A percentile compares a stretch with the other conserved stretches of the same genome.
Conservation (phyloP, 1,140 invertebrate species). For the Chrysomallon squamiferum region DNA sequence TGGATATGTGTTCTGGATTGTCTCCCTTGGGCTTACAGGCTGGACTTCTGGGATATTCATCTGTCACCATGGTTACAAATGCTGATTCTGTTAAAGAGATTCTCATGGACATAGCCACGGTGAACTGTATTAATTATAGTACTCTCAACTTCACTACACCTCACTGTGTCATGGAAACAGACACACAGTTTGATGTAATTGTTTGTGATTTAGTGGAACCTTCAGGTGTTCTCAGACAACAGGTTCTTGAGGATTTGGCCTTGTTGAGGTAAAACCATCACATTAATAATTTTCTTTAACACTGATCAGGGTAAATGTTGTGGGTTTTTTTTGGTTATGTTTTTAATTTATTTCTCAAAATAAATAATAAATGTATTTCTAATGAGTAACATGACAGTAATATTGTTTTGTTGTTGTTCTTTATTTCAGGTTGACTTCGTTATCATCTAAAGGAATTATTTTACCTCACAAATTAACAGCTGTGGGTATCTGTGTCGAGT, state of each 20-base stretch:
- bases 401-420: neutral
- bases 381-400: neutral
- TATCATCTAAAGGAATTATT: conserved; percentile 54
- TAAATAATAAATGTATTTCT: too few relatives aligned
- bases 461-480: conserved; percentile 61
- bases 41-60: conserved; percentile 18
- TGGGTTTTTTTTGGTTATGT: too few relatives aligned
- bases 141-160: conserved; percentile 18
- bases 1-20: conserved; percentile 30
- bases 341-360: too few relatives aligned
- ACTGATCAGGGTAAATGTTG: too few relatives aligned
- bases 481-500: conserved; percentile 54
- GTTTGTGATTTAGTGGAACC: conserved; percentile 46
- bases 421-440: conserved; percentile 31
- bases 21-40: conserved; percentile 42
- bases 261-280: conserved; percentile 29
- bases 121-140: conserved; percentile 24
- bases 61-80: conserved; percentile 22
- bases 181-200: conserved; percentile 28
- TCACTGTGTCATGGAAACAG: conserved; percentile 15
- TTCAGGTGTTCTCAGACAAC: conserved; percentile 44
- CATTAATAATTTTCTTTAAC: too few relatives aligned
- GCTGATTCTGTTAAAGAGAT: conserved; percentile 21
- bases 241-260: conserved; percentile 50
- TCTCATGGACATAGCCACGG: conserved; percentile 21